Evolutionary conservation across 2,797 vertebrate genomes (phyloP), one percentile per base, ranked within the genome.

Genomic region (Ctenochaetus hawaiiensis): DNA sequence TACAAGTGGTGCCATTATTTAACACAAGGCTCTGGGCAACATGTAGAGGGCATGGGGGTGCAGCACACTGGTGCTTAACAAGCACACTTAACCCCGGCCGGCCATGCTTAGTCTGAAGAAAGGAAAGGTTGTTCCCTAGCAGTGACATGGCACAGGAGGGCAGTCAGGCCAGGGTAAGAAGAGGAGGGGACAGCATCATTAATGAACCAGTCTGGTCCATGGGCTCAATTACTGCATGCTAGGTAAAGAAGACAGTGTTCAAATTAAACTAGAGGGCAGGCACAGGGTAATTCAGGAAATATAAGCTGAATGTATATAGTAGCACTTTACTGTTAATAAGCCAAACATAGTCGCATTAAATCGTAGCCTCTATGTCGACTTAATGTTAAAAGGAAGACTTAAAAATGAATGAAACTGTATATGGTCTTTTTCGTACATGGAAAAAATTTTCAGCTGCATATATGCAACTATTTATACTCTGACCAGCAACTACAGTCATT

Each of bases 1-100:
- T 92, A 91, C 89, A 93, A 92, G 90, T 76, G 82, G 74, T 85
- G 83, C 79, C 80, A 84, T 93, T 93, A 88, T 93, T 92, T 78
- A 87, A 87, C 68, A 85, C 75, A 75, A 58, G 84, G 58, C 74
- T 81, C 72, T 77, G 89, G 85, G 85, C 78, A 76, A 82, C 77
- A 53, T 74, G 72, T 59, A 69, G 77, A 84, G 86, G 81, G 84
- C 77, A 87, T 57, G 62, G 83, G 81, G 80, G 75, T 68, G 78
- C 80, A 77, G 74, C 75, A 63, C 44, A 58, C 66, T 51, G 60
- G 61, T 67, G 77, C 86, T 89, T 90, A 92, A 92, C 87, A 91
- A 90, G 86, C 84, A 84, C 87, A 86, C 90, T 90, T 92, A 91
- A 91, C 85, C 84, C 66, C 51, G 83, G 78, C 74, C 74, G 66